Percentiles rank a stretch among this genome's conserved stretches.
Conservation (phyloP, 2,113 vertebrate genomes). For the Rousettus leschenaultii region DNA sequence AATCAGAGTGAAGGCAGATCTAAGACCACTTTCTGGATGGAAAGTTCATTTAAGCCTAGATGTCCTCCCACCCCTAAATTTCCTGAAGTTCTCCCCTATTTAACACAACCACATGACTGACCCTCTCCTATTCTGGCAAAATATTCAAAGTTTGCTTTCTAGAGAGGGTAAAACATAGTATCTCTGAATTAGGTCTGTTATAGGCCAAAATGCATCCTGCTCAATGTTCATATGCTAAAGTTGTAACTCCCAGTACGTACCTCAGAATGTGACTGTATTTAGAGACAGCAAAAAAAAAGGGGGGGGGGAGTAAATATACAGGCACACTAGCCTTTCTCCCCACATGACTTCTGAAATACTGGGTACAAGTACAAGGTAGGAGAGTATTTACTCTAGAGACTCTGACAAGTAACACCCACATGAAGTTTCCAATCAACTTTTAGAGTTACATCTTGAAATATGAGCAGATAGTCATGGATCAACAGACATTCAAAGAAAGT, state of each 20-base stretch:
- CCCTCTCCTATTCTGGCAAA: not conserved
- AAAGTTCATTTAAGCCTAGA: not conserved
- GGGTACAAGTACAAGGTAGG: not conserved
- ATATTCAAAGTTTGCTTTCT: not conserved
- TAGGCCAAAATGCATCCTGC: not conserved
- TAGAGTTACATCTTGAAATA: not conserved
- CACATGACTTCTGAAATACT: not conserved
- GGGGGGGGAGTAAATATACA: not conserved
- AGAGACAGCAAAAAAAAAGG: not conserved
- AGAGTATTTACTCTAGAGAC: not conserved
- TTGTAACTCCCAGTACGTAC: not conserved
- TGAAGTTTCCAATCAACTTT: not conserved
- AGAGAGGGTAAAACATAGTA: not conserved
- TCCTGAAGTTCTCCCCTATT: not conserved
- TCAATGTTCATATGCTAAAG: not conserved
- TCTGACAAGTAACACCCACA: not conserved
- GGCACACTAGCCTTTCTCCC: not conserved
- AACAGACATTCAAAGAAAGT: conserved; percentile 26
- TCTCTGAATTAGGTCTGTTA: not conserved
- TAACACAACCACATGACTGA: not conserved
- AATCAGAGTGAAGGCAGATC: not conserved
- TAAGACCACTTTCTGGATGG: not conserved
- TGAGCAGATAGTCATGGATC: not conserved
- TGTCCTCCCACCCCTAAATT: not conserved
- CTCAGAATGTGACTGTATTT: not conserved